phyloP scores from a whole-genome alignment of 1,140 invertebrate species.

The Streblospio benedicti region DNA sequence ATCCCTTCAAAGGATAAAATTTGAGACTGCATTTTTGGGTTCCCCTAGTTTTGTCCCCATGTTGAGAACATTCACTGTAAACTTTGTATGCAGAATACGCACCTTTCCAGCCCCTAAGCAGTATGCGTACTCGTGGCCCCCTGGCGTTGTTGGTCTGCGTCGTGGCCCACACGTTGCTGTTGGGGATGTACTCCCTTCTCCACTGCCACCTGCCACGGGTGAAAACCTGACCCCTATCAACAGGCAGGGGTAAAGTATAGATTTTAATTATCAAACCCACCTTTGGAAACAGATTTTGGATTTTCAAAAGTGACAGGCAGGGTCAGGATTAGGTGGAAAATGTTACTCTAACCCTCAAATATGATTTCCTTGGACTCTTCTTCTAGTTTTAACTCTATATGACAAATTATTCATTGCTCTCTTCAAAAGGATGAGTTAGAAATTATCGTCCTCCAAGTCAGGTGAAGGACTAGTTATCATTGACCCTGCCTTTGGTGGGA shows the following conservation, averaged over 20 bases:
- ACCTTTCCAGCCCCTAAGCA: constrained; percentile 17
- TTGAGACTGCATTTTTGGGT: no score
- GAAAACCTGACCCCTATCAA: constrained; percentile 26
- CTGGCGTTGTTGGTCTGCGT: constrained; percentile 22
- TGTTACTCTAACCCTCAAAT: not conserved
- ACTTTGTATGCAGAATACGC: not conserved
- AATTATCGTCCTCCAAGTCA: no score
- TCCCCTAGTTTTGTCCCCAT: no score
- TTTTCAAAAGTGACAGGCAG: no score
- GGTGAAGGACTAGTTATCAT: no score
- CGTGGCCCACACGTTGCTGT: constrained; percentile 28
- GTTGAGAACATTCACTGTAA: no score
- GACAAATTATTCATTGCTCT: not conserved
- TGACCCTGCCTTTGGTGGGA: no score
- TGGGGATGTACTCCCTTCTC: constrained; percentile 28
- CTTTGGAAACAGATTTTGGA: constrained; percentile 12
- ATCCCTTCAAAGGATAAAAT: no score
- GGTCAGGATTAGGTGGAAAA: constrained; percentile 2
- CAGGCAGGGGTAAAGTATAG: constrained; percentile 4
- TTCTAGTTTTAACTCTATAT: not conserved
- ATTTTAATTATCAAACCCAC: constrained; percentile 15
- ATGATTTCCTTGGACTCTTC: not conserved
- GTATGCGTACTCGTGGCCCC: constrained; percentile 1
- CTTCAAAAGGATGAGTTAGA: no score
- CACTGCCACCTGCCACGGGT: constrained; percentile 26